These are phyloP conservation scores for Gryllus longicercus DNA, from an alignment of 2,888 invertebrate genomes.

Conservation along the genomic window DNA sequence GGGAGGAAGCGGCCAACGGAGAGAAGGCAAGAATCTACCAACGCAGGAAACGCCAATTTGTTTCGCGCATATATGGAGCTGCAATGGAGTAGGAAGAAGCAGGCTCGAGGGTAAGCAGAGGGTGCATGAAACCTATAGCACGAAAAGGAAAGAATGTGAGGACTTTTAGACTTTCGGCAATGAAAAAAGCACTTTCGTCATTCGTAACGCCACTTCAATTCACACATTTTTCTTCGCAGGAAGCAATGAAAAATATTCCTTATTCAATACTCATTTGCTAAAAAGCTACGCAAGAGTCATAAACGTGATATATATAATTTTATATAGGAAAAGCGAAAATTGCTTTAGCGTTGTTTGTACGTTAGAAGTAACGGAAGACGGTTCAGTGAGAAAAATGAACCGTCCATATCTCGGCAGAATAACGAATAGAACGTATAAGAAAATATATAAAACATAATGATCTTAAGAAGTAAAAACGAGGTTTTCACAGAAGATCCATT, in stretches of 20 bases:
- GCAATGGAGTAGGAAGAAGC: too few species aligned
- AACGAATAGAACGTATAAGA: conserved; percentile 20
- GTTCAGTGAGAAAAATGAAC: neutral
- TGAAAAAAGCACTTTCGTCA: neutral
- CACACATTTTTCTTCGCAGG: conserved; percentile 5
- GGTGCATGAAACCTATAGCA: neutral
- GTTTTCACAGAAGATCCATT: conserved; percentile 26
- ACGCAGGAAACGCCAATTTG: too few species aligned
- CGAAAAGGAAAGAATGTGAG: conserved; percentile 6
- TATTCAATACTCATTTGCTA: conserved; percentile 20
- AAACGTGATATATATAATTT: neutral
- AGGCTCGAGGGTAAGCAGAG: too few species aligned
- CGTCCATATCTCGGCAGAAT: conserved; percentile 9
- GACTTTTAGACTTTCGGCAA: neutral
- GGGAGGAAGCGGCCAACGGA: too few species aligned
- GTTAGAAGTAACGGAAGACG: conserved; percentile 1
- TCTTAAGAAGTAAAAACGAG: conserved; percentile 23
- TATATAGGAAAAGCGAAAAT: neutral
- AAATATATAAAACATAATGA: conserved; percentile 10
- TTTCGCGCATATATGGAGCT: too few species aligned
- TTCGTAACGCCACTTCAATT: neutral
- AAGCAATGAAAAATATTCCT: conserved; percentile 17
- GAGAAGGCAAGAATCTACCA: too few species aligned
- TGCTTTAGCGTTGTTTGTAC: conserved; percentile 17
- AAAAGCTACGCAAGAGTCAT: conserved; percentile 21